Evolutionary conservation across 2,888 invertebrate species (phyloP).

Genomic region (Stenchaetothrips biformis): DNA sequence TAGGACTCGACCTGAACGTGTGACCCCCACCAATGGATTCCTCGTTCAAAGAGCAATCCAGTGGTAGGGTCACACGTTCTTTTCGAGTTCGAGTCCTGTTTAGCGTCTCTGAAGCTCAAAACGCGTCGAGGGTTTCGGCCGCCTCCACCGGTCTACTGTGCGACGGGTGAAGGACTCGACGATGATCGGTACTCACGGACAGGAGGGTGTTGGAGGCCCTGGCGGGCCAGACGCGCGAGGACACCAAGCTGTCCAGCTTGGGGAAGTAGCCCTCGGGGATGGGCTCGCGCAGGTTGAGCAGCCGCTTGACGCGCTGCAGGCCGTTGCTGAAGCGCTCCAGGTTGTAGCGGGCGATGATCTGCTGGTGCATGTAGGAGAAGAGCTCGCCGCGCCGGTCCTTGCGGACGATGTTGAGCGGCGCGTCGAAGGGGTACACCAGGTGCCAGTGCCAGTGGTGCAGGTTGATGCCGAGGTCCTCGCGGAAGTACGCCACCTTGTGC

Average conservation of each 20-base stretch:
- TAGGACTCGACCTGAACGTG: no score
- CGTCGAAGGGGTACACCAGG: conserved; percentile 74
- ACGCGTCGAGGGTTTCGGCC: conserved; percentile 49
- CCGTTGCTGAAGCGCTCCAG: conserved; percentile 69
- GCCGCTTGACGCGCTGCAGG: conserved; percentile 58
- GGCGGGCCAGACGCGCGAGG: conserved; percentile 71
- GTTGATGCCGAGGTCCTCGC: conserved; percentile 80
- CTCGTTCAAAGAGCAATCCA: no score
- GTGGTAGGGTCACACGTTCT: no score
- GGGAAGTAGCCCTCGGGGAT: conserved; percentile 78
- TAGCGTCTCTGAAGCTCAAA: no score
- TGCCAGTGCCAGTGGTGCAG: conserved; percentile 93
- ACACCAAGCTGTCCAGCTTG: conserved; percentile 72
- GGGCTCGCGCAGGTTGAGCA: conserved; percentile 61
- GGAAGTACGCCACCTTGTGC: conserved; percentile 75
- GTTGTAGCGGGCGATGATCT: conserved; percentile 67
- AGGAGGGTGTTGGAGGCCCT: conserved; percentile 45
- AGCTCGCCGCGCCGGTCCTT: conserved; percentile 75
- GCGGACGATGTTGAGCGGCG: conserved; percentile 56
- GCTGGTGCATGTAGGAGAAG: conserved; percentile 76
- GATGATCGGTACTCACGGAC: conserved; percentile 36
- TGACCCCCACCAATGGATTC: no score
- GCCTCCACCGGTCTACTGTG: conserved; percentile 42
- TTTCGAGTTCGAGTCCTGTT: no score
- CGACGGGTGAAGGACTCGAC: neutral